Evolutionary conservation across 2,888 invertebrate genomes (phyloP).

Genomic region (Kuschelorhynchus macadamiae): DNA sequence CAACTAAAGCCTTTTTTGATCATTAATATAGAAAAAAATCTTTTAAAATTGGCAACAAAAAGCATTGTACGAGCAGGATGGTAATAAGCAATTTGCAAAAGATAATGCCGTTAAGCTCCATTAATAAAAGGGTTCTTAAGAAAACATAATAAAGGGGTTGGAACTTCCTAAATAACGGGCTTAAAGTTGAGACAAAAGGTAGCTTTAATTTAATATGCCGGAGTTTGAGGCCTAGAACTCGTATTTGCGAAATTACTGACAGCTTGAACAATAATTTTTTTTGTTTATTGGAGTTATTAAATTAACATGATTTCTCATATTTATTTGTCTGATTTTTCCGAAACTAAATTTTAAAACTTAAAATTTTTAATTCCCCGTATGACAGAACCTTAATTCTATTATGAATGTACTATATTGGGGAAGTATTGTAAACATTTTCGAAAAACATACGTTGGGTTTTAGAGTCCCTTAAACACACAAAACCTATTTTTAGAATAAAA

Average conservation of each 20-base stretch:
- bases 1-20: too few species aligned
- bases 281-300: constrained; percentile 12
- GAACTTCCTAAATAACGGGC: constrained; percentile 37
- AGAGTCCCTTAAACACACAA: too few species aligned
- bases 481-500: too few species aligned
- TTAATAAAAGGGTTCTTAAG: constrained; percentile 46
- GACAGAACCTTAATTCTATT: too few species aligned
- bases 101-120: constrained; percentile 43
- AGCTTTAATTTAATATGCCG: constrained; percentile 46
- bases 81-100: constrained; percentile 46
- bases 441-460: too few species aligned
- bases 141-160: constrained; percentile 46
- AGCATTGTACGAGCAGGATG: constrained; percentile 22
- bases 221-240: constrained; percentile 25
- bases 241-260: constrained; percentile 18
- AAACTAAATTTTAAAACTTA: too few species aligned
- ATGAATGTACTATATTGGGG: too few species aligned
- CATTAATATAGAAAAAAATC: too few species aligned
- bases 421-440: too few species aligned
- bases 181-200: constrained; percentile 44
- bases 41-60: too few species aligned
- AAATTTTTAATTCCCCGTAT: too few species aligned
- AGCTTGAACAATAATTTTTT: constrained; percentile 21
- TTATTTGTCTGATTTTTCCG: too few species aligned
- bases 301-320: neutral